A percentile compares a stretch with the other conserved stretches of the same genome.
Conservation (phyloP, 2,113 vertebrate species). For the Xenus cinereus region DNA sequence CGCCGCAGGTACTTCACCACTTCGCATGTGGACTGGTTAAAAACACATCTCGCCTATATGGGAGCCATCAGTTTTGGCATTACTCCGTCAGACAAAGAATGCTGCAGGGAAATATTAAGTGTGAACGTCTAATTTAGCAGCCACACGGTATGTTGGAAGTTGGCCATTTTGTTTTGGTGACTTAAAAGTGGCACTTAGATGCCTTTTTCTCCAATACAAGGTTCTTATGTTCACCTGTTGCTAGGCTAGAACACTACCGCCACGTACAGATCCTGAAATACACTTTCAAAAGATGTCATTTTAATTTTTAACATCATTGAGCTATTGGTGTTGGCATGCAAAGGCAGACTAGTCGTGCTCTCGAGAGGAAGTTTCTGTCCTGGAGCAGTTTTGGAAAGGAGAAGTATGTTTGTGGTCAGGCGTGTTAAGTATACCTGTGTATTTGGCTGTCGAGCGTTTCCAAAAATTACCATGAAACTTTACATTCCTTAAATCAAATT, state of each 20-base stretch:
- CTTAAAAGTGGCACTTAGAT: neutral
- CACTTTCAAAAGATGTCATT: neutral
- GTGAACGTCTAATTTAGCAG: neutral
- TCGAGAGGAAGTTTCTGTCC: neutral
- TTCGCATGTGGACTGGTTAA: neutral
- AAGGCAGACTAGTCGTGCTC: neutral
- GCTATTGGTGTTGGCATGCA: neutral
- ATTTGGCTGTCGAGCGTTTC: neutral
- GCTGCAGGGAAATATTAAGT: accelerated
- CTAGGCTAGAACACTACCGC: neutral
- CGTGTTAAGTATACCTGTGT: neutral
- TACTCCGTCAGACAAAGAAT: neutral
- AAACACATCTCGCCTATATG: accelerated
- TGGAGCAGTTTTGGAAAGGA: neutral
- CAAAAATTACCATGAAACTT: neutral
- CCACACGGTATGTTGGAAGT: neutral
- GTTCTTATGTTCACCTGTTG: neutral
- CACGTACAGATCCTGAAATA: neutral
- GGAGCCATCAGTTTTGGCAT: accelerated
- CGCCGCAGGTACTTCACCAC: accelerated
- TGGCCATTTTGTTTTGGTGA: neutral
- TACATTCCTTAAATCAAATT: neutral
- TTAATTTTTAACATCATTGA: neutral
- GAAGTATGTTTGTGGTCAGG: neutral
- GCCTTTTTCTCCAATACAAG: accelerated